These are phyloP conservation scores for Falco rusticolus DNA, from an alignment of 2,797 vertebrate genomes.

Conservation along the genomic window DNA sequence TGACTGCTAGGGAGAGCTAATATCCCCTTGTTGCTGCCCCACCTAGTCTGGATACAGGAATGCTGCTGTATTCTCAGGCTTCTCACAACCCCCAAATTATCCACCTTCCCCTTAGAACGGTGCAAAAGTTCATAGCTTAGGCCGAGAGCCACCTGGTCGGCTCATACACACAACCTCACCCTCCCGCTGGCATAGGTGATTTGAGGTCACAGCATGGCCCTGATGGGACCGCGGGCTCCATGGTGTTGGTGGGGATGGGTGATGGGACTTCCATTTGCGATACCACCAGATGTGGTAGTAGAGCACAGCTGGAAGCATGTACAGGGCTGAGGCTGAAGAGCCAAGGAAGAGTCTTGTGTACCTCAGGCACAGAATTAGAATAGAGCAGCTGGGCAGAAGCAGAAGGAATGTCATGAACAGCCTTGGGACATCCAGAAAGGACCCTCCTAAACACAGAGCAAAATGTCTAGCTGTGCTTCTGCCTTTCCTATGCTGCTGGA, in stretches of 20 bases:
- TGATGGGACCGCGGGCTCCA: fast-evolving
- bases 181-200: background rate
- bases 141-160: background rate
- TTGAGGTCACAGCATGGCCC: background rate
- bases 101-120: background rate
- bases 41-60: conserved; percentile 79
- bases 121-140: conserved; percentile 57
- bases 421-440: background rate
- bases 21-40: conserved; percentile 72
- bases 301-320: background rate
- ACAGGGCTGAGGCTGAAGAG: background rate
- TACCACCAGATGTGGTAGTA: background rate
- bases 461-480: background rate
- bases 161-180: background rate
- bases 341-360: background rate
- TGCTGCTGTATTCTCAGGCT: conserved; percentile 45
- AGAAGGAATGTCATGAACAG: background rate
- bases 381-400: background rate
- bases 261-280: background rate
- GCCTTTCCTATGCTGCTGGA: background rate
- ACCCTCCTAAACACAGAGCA: background rate
- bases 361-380: background rate
- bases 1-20: conserved; percentile 76
- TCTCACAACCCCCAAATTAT: background rate
- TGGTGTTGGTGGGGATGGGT: background rate